A percentile compares a stretch with the other conserved stretches of the same genome.
Evolutionary conservation across 2,113 vertebrate species (phyloP).

Genomic region (Phalacrocorax carbo): DNA sequence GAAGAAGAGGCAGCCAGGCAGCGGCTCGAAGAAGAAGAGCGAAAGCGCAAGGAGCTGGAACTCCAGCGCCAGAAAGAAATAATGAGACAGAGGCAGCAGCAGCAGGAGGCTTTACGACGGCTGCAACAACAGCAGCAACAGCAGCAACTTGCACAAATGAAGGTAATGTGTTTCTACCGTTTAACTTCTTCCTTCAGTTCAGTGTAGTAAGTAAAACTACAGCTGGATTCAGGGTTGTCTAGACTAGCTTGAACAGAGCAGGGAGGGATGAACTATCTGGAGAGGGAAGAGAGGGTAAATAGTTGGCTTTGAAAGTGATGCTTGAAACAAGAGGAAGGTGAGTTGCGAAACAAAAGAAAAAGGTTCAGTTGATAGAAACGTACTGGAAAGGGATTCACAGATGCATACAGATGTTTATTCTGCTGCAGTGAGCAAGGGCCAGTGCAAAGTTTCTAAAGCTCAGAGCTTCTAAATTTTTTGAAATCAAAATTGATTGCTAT

Average conservation of each 20-base stretch:
- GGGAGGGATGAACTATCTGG: neutral
- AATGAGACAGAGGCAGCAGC: slow-evolving; percentile 83
- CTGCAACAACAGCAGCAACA: slow-evolving; percentile 94
- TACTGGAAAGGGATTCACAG: neutral
- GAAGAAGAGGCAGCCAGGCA: slow-evolving; percentile 89
- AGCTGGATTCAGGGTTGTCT: neutral
- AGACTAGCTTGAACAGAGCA: neutral
- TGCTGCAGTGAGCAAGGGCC: neutral
- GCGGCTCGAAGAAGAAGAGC: slow-evolving; percentile 85
- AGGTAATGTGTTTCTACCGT: slow-evolving; percentile 72
- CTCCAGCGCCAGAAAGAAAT: slow-evolving; percentile 83
- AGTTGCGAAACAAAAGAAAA: neutral
- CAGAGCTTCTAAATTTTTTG: neutral
- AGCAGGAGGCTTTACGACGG: slow-evolving; percentile 89
- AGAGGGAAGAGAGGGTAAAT: neutral
- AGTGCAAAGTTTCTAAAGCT: neutral
- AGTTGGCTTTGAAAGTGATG: neutral
- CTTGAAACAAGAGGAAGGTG: neutral
- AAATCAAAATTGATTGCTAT: neutral
- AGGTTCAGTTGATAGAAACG: neutral
- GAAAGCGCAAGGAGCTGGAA: slow-evolving; percentile 81
- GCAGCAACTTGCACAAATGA: slow-evolving; percentile 97
- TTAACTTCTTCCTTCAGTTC: neutral
- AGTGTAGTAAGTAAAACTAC: neutral
- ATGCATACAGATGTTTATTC: neutral